Base-by-base conservation (phyloP, 2,113 vertebrate species). In the Entelurus aequoreus region DNA sequence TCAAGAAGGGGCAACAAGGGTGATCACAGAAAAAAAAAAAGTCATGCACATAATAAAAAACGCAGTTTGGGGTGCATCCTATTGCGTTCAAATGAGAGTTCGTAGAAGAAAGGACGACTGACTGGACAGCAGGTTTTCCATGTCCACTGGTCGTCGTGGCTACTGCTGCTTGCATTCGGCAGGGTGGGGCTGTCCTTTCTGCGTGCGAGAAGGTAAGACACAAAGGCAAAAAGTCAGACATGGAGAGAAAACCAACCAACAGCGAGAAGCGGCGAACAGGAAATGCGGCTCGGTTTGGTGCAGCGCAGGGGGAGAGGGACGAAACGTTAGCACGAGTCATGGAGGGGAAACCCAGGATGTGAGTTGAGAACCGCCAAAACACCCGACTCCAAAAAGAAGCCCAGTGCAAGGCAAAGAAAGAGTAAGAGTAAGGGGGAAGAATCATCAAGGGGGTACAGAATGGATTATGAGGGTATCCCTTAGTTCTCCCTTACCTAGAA, bases 121-220 rank as follows among this genome's bases (percentile, higher is more conserved):
- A 89, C 84, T 85, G 49, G 75, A 76, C 64, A 64, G 75, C 81
- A 81, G 78, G 71, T 74, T 71, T 76, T 74, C 15, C 69, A 54
- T 61, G 47, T 83, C 89, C 84, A 76, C 77, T 83, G 85, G 83
- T 85, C 87, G 78, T 82, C 82, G 75, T 52, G 81, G 80, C 94
- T 92, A 98, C 91, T 99, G 97, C 91, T 98, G 96, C 84, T 98
- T 98, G 92, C 97, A 99, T 84, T 99, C 97, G 38, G 94, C 92
- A 66, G 96, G 97, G 84, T 95, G 96, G 88, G 91, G 90, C 80
- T 91, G 86, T 73, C 94, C 94, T 91, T 93, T 95, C 96, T 98
- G 93, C 10, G 48, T 28, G 76, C 63, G 59, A 67, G 1, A 37
- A 12, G 68, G 72, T 3, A 63, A 63, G 16, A 74, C 8, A 28